Conservation (phyloP, 2,113 vertebrate genomes). For the Bettongia penicillata region DNA sequence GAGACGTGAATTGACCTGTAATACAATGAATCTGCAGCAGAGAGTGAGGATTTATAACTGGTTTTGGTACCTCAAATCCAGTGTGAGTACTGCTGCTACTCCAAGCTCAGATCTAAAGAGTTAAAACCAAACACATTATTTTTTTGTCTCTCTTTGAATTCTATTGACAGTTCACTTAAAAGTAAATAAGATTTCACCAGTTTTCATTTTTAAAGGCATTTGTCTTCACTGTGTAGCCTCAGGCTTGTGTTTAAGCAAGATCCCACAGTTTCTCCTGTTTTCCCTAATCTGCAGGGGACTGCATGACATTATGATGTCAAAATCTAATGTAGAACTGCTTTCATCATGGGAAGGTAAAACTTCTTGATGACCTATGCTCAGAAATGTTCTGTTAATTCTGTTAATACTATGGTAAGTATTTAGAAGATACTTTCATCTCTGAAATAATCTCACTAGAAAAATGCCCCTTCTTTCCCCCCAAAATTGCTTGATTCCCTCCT, state of each 20-base stretch:
- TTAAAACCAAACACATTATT: conserved; percentile 11
- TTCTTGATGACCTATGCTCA: conserved; percentile 6
- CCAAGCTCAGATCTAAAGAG: not conserved
- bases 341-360: conserved; percentile 23
- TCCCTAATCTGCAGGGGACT: not conserved
- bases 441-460: conserved; percentile 20
- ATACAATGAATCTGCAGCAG: not conserved
- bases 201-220: not conserved
- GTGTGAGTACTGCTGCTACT: not conserved
- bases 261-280: not conserved
- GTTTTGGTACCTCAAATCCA: conserved; percentile 1
- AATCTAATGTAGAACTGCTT: conserved; percentile 15
- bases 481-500: not conserved
- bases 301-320: not conserved
- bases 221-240: not conserved
- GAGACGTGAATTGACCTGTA: conserved; percentile 22
- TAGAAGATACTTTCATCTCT: conserved; percentile 1
- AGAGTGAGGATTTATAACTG: not conserved
- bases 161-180: conserved; percentile 5
- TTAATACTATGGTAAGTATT: conserved; percentile 28
- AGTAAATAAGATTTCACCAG: conserved; percentile 33
- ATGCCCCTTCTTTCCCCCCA: conserved; percentile 10
- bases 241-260: conserved; percentile 31
- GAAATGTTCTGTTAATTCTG: conserved; percentile 7
- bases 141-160: conserved; percentile 27